These are phyloP conservation scores for Scaptomyza reducta DNA, from an alignment of 2,888 invertebrate species.

Conservation along the genomic window DNA sequence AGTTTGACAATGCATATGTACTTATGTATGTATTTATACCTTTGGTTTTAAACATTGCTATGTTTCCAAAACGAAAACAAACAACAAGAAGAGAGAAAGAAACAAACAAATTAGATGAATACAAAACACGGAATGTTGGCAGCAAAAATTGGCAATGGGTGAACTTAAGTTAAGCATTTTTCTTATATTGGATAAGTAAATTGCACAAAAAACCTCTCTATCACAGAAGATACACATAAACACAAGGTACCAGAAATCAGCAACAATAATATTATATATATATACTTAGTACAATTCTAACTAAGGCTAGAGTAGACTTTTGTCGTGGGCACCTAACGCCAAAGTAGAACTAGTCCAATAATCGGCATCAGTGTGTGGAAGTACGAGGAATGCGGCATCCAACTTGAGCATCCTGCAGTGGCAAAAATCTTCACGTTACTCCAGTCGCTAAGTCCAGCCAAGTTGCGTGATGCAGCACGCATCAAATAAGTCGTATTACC, in stretches of 20 bases:
- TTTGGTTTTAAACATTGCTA: conserved; percentile 26
- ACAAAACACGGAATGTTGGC: conserved; percentile 36
- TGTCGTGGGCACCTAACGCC: conserved; percentile 41
- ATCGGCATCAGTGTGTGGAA: conserved; percentile 16
- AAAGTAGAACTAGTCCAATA: conserved; percentile 40
- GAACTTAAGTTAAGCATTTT: conserved; percentile 39
- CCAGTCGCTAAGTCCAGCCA: conserved; percentile 85
- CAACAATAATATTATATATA: conserved; percentile 40
- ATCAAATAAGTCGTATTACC: conserved; percentile 85
- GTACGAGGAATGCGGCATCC: conserved; percentile 28
- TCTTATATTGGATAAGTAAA: conserved; percentile 44
- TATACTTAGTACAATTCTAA: conserved; percentile 33
- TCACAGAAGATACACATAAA: conserved; percentile 70
- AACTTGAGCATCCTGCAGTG: conserved; percentile 71
- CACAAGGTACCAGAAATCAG: conserved; percentile 38
- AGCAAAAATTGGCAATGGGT: conserved; percentile 60
- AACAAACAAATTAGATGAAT: conserved; percentile 37
- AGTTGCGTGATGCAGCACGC: conserved; percentile 85
- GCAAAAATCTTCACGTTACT: conserved; percentile 81
- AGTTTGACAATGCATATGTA: conserved; percentile 66
- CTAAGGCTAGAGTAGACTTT: conserved; percentile 33
- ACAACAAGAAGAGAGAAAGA: background rate
- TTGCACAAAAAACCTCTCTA: conserved; percentile 68
- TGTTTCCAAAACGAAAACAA: background rate
- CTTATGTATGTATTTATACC: conserved; percentile 36